phyloP scores from a whole-genome alignment of 2,888 invertebrate species.

The Eristalis tenax region DNA sequence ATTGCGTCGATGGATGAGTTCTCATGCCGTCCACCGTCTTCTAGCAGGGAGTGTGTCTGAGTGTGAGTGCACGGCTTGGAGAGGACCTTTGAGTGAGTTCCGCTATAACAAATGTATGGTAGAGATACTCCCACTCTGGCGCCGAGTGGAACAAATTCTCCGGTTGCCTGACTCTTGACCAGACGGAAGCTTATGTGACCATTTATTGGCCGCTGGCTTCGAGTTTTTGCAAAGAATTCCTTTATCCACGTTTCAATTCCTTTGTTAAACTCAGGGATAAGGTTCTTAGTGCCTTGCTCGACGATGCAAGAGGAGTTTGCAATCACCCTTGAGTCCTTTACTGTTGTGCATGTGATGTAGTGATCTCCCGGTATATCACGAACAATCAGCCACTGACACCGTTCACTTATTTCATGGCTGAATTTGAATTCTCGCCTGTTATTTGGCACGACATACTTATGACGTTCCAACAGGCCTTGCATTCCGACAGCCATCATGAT shows the following conservation, averaged over 20 bases:
- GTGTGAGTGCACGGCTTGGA: slow-evolving; percentile 85
- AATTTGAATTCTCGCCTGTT: slow-evolving; percentile 85
- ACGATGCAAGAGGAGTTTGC: slow-evolving; percentile 91
- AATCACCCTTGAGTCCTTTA: slow-evolving; percentile 89
- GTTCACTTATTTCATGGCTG: slow-evolving; percentile 87
- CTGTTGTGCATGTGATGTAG: slow-evolving; percentile 90
- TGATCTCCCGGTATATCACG: slow-evolving; percentile 89
- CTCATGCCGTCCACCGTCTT: slow-evolving; percentile 84
- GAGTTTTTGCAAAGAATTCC: slow-evolving; percentile 86
- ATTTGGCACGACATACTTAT: slow-evolving; percentile 87
- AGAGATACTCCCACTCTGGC: slow-evolving; percentile 90
- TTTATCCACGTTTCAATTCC: slow-evolving; percentile 89
- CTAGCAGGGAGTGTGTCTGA: slow-evolving; percentile 79
- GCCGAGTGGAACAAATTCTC: slow-evolving; percentile 85
- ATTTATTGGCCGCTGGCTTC: slow-evolving; percentile 86
- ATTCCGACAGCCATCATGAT: slow-evolving; percentile 89
- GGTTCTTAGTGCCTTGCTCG: slow-evolving; percentile 85
- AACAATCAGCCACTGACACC: slow-evolving; percentile 90
- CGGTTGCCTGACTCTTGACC: slow-evolving; percentile 84
- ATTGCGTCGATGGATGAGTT: slow-evolving; percentile 82
- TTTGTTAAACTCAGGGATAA: slow-evolving; percentile 86
- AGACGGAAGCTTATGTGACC: slow-evolving; percentile 91
- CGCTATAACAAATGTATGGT: slow-evolving; percentile 90
- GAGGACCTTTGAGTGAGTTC: slow-evolving; percentile 85
- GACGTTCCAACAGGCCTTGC: slow-evolving; percentile 87